Conservation (phyloP, 2,797 vertebrate genomes). For the Semaprochilodus insignis region DNA sequence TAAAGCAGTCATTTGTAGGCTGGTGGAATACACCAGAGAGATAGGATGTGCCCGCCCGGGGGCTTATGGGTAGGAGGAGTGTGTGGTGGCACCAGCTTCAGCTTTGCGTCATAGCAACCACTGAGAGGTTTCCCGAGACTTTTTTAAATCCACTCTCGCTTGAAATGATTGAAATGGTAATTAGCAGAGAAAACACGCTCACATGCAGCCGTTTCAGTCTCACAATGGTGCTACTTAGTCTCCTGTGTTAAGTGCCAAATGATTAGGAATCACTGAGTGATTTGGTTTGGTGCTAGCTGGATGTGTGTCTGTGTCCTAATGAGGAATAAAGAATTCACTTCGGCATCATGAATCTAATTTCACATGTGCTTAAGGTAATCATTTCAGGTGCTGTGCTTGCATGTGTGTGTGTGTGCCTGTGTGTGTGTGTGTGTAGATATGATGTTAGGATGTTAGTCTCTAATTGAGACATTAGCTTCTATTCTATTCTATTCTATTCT, state of each 20-base stretch:
- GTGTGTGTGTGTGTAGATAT: conserved; percentile 17
- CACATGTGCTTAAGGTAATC: not conserved
- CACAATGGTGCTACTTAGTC: conserved; percentile 12
- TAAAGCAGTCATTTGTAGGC: not conserved
- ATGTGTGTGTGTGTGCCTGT: not conserved
- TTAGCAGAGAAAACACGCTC: conserved; percentile 1
- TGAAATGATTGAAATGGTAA: conserved; percentile 16
- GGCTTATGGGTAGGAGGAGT: conserved; percentile 24
- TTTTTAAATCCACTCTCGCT: not conserved
- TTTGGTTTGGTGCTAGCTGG: not conserved
- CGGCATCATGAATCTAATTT: not conserved
- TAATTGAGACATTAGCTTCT: not conserved
- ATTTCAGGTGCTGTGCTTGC: not conserved
- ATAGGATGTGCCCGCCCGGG: not conserved
- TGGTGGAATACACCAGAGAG: conserved; percentile 3
- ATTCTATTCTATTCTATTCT: not conserved
- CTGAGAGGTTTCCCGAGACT: not conserved
- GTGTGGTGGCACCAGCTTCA: conserved; percentile 6
- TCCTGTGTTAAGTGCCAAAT: conserved; percentile 19
- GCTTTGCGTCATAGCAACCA: not conserved
- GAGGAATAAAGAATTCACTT: conserved; percentile 25
- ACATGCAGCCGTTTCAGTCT: not conserved
- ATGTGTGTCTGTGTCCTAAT: conserved; percentile 20
- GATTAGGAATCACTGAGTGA: not conserved
- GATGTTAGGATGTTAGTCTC: too few relatives aligned